These are phyloP conservation scores for Saxidomus purpurata DNA, from an alignment of 1,140 invertebrate genomes.

Conservation along the genomic window DNA sequence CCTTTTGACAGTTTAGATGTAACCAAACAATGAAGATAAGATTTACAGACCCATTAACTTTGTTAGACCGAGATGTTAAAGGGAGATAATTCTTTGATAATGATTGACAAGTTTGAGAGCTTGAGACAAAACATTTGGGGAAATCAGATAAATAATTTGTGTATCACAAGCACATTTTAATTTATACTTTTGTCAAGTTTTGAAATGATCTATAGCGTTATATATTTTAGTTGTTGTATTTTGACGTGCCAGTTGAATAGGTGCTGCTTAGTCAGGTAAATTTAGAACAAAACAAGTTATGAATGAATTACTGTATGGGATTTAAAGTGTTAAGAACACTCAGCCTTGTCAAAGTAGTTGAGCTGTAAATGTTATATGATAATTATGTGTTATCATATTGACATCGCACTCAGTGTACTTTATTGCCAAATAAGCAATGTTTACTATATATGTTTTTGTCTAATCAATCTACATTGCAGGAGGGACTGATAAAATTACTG, in stretches of 20 bases:
- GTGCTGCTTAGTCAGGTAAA: background rate
- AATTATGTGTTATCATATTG: background rate
- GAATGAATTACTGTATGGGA: background rate
- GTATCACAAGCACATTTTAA: no score
- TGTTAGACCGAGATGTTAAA: background rate
- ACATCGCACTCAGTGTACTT: background rate
- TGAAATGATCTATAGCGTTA: no score
- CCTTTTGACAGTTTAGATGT: background rate
- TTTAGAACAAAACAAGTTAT: background rate
- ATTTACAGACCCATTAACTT: constrained; percentile 6
- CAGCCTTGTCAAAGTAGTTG: no score
- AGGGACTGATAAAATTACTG: no score
- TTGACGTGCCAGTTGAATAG: background rate
- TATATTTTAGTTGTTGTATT: background rate
- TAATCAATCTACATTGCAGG: no score
- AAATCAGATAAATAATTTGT: no score
- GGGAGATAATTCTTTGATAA: background rate
- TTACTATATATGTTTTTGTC: background rate
- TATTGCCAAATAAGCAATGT: constrained; percentile 10
- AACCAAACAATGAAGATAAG: background rate
- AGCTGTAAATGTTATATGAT: background rate
- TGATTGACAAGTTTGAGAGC: background rate
- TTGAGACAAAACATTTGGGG: background rate
- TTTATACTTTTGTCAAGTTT: no score
- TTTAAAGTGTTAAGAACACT: background rate